These are phyloP conservation scores for Promerops cafer DNA, from an alignment of 2,113 vertebrate species.

Conservation along the genomic window DNA sequence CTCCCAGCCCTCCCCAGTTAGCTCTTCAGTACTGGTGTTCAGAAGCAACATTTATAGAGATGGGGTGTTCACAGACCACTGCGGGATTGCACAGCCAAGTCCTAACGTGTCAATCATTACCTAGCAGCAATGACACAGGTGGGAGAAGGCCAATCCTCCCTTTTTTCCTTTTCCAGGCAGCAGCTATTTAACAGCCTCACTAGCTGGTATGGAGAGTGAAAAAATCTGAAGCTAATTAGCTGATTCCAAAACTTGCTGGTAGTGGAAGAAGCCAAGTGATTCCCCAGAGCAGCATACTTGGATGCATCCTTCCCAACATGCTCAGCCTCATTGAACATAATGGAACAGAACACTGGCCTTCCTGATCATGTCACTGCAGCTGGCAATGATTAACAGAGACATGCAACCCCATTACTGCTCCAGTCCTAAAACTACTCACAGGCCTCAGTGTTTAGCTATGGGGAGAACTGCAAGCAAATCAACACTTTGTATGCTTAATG, in stretches of 20 bases:
- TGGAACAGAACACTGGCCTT: slow-evolving; percentile 69
- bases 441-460: slow-evolving; percentile 67
- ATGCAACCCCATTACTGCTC: slow-evolving; percentile 74
- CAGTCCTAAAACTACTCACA: slow-evolving; percentile 73
- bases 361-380: slow-evolving; percentile 77
- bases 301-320: slow-evolving; percentile 66
- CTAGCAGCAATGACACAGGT: slow-evolving; percentile 79
- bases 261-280: slow-evolving; percentile 70
- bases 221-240: slow-evolving; percentile 72
- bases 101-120: slow-evolving; percentile 76
- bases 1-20: slow-evolving; percentile 53
- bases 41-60: slow-evolving; percentile 66
- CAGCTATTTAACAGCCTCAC: slow-evolving; percentile 71
- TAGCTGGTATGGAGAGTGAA: slow-evolving; percentile 59
- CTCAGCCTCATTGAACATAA: slow-evolving; percentile 61
- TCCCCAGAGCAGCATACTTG: slow-evolving; percentile 66
- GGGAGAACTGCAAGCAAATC: slow-evolving; percentile 70
- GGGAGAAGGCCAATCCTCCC: slow-evolving; percentile 72
- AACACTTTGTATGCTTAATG: slow-evolving; percentile 69
- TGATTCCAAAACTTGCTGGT: slow-evolving; percentile 64
- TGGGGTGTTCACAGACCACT: slow-evolving; percentile 68
- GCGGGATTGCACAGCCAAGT: slow-evolving; percentile 71
- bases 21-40: slow-evolving; percentile 74
- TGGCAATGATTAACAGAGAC: slow-evolving; percentile 78
- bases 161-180: slow-evolving; percentile 62